Conservation (phyloP, 1,140 invertebrate genomes). For the Camponotus pennsylvanicus region DNA sequence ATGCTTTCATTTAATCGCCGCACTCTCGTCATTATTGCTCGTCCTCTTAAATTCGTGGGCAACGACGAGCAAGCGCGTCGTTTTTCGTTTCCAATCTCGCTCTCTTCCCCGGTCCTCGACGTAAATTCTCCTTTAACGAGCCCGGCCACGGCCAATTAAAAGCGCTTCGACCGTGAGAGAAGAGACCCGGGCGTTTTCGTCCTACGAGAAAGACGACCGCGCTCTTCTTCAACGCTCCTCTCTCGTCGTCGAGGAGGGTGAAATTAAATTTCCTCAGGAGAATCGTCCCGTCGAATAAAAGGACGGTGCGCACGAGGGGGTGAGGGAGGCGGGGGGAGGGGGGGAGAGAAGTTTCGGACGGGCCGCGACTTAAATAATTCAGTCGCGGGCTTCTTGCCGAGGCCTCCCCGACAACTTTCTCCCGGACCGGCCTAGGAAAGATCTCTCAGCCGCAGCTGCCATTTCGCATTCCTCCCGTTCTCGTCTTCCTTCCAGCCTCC, state of each 20-base stretch:
- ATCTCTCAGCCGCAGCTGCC: conserved; percentile 58
- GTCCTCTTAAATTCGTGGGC: conserved; percentile 30
- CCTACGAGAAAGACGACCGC: conserved; percentile 18
- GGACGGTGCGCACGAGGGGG: conserved; percentile 22
- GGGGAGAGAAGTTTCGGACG: conserved; percentile 38
- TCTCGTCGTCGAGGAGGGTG: conserved; percentile 58
- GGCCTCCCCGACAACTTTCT: conserved; percentile 65
- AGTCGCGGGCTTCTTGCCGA: conserved; percentile 66
- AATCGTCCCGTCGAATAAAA: conserved; percentile 53
- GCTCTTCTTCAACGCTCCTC: conserved; percentile 35
- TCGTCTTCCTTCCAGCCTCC: conserved; percentile 15
- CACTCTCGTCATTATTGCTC: neutral
- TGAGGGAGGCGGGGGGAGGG: conserved; percentile 15
- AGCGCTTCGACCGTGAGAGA: conserved; percentile 54
- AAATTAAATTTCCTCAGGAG: conserved; percentile 79
- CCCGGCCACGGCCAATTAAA: conserved; percentile 65
- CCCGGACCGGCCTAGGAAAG: conserved; percentile 28
- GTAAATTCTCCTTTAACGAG: conserved; percentile 61
- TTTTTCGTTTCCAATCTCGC: conserved; percentile 58
- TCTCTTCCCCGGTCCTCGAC: conserved; percentile 33
- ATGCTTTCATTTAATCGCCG: neutral
- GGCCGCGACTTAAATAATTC: conserved; percentile 78
- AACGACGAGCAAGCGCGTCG: conserved; percentile 23
- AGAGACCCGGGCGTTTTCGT: neutral
- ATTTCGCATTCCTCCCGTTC: conserved; percentile 71